Evolutionary conservation across 1,140 invertebrate genomes (phyloP), one percentile per base, ranked within the genome.

Genomic region (Drosophila arizonae): DNA sequence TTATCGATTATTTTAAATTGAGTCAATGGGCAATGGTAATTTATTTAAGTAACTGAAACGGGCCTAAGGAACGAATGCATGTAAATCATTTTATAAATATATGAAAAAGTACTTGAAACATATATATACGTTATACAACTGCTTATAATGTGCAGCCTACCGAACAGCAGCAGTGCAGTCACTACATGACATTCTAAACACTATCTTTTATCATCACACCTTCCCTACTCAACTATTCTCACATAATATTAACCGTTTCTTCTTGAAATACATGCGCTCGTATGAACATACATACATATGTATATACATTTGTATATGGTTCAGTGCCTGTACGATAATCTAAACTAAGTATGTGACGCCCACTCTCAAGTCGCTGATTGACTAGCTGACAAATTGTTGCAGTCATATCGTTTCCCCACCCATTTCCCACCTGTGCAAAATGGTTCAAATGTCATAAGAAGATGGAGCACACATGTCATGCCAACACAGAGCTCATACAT

Each of bases 401-500:
- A 33, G 60, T 54, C 51, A 39, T 80, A 50, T 67, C 57, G 24
- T 63, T 67, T 51, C 67, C 78, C 46, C 48, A 66, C 61, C 58
- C 66, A 54, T 26, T 51, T 65, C 13, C 69, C 69, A 87, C 76
- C 82, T 86, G 72, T 72, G 72, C 79, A 76, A 73, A 86, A 80
- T 68, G 64, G 64, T 68, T 67, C 70, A 72, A 72, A 67, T 87
- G 81, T 82, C 82, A 87, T 73, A 74, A 77, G 76, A 71, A 82
- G 79, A 82, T 76, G 82, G 68, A 61, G 62, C 69, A 60, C 68
- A 69, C 79, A 74, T 72, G 70, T 68, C 46, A 46, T 64, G 43
- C 26, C 17, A 33, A 50, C 60, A 70, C 51, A 48, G 13, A 13
- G 36, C 10, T 39, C 11, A 39, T 39, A 4, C 36, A 39, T 39